phyloP scores from a whole-genome alignment of 2,797 vertebrate species.

The Calcarius lapponicus region DNA sequence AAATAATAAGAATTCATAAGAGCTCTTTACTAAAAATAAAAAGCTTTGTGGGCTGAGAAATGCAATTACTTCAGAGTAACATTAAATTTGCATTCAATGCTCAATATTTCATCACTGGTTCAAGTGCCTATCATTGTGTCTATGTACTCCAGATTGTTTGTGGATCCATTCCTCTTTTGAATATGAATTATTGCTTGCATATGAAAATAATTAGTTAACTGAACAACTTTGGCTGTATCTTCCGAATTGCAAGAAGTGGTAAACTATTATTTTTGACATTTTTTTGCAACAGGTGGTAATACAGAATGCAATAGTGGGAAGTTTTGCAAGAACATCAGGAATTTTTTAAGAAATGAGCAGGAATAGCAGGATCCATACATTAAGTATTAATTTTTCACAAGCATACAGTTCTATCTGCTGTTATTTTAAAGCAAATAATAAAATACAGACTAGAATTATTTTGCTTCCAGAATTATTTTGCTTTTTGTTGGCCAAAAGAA shows the following conservation, averaged over 20 bases:
- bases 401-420: not conserved
- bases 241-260: not conserved
- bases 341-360: not conserved
- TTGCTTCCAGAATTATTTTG: not conserved
- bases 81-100: not conserved
- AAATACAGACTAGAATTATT: not conserved
- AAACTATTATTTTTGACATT: not conserved
- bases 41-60: not conserved
- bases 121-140: not conserved
- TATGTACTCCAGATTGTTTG: not conserved
- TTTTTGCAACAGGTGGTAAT: not conserved
- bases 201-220: not conserved
- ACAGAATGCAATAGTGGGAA: not conserved
- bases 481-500: not conserved
- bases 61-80: not conserved
- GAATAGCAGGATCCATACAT: not conserved
- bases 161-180: not conserved
- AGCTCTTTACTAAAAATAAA: not conserved
- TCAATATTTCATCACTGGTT: not conserved
- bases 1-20: not conserved
- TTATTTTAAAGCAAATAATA: not conserved
- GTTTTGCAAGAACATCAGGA: not conserved
- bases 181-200: not conserved
- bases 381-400: not conserved
- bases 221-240: not conserved